These are phyloP conservation scores for Tachypleus tridentatus DNA, from an alignment of 1,140 invertebrate genomes.

Conservation along the genomic window DNA sequence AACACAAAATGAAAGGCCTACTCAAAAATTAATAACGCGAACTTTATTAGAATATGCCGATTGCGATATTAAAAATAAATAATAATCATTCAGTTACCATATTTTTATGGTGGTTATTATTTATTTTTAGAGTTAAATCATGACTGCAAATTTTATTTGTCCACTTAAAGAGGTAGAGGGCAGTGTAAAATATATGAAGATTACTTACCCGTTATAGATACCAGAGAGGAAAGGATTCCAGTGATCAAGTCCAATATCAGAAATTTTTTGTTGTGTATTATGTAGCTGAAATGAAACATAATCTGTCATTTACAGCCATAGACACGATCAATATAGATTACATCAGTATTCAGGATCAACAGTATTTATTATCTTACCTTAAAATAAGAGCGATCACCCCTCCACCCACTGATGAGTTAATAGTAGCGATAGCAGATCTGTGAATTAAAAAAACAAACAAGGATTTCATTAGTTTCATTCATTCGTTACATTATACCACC, in stretches of 20 bases:
- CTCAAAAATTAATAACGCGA: no score
- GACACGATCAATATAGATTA: neutral
- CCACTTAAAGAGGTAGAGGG: no score
- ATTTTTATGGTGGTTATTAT: no score
- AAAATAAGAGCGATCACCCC: slow-evolving; percentile 19
- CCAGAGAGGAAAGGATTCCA: slow-evolving; percentile 71
- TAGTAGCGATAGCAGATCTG: slow-evolving; percentile 24
- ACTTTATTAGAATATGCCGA: no score
- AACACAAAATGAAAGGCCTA: no score
- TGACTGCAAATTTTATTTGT: no score
- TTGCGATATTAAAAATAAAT: no score
- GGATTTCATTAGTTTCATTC: no score
- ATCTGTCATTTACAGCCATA: neutral
- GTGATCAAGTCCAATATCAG: slow-evolving; percentile 79
- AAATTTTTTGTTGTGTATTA: slow-evolving; percentile 46
- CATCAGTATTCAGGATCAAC: neutral
- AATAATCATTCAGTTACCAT: no score
- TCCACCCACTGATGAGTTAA: slow-evolving; percentile 26
- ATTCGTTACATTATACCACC: no score
- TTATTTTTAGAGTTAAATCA: no score
- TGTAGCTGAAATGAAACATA: neutral
- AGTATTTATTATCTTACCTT: slow-evolving; percentile 17
- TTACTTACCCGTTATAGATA: slow-evolving; percentile 62
- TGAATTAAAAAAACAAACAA: neutral
- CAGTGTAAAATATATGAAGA: neutral